These are phyloP conservation scores for Mus spicilegus DNA, from an alignment of 2,113 vertebrate species.

Conservation along the genomic window DNA sequence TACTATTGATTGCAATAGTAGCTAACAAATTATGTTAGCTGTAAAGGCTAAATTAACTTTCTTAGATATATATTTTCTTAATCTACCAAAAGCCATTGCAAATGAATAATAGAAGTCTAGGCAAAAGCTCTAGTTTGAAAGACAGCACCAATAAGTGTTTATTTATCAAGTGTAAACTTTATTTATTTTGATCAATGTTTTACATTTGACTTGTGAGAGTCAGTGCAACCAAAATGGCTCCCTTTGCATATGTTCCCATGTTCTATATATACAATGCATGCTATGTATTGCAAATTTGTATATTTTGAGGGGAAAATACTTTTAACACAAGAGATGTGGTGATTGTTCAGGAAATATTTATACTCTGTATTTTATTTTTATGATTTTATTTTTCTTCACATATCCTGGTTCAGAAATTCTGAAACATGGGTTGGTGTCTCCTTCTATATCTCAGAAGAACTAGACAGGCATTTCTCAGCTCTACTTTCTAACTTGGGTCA, in stretches of 20 bases:
- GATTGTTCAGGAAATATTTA: neutral
- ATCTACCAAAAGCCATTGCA: neutral
- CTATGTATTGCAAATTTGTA: neutral
- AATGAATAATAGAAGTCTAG: neutral
- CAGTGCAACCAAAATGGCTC: neutral
- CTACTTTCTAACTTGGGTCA: neutral
- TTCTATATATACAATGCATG: neutral
- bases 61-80: neutral
- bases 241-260: neutral
- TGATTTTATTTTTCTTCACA: neutral
- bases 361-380: slow-evolving; percentile 16
- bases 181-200: slow-evolving; percentile 14
- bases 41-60: neutral
- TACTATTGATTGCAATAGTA: slow-evolving; percentile 39
- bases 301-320: neutral
- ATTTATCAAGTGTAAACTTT: neutral
- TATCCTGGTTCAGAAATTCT: neutral
- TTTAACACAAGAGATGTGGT: neutral
- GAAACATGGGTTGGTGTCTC: neutral
- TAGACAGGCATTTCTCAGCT: neutral
- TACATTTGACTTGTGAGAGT: neutral
- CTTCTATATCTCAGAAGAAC: neutral
- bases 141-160: neutral
- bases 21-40: neutral
- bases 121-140: neutral